Evolutionary conservation across 2,113 vertebrate species (phyloP), one percentile per base, ranked within the genome.

Genomic region (Monarcha castaneiventris): DNA sequence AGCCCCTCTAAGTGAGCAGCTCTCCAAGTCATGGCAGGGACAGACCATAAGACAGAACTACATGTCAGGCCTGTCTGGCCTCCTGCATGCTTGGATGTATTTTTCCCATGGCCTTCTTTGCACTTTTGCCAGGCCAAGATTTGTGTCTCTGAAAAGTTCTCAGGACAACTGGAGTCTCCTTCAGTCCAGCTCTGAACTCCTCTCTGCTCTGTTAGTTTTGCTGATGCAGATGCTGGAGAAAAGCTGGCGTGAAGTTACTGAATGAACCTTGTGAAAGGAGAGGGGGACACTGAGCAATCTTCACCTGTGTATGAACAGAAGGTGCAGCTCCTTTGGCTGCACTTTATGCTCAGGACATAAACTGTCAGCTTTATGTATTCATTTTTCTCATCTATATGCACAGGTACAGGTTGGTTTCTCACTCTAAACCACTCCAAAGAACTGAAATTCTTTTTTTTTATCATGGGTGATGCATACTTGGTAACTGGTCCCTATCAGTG

Each of bases 81-180:
- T 87, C 69, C 58, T 73, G n/a, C 2, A 3, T 61, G 35, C 69
- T 86, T 71, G 27, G 30, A 41, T 64, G 1, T 82, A 43, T 62
- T 89, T 87, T 93, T 88, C 84, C 75, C 72, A 88, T 41, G 67
- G 78, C 58, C 25, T 33, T 13, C 73, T 92, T 51, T 78, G 85
- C 72, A 43, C 54, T 91, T 39, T 30, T 43, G 49, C 67, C 62
- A 55, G 61, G 22, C 54, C 52, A 85, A 41, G 49, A 87, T 74
- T 80, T 90, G 58, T 69, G 43, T 73, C 81, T 77, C 71, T 92
- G 74, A 87, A 79, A 90, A 87, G 62, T 82, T 93, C 74, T 95
- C 51, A 55, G 81, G 78, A 85, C 71, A 84, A 27, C 0, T 44
- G 51, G 26, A 94, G 51, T 69, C 55, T 76, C 51, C 77, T 52